Evolutionary conservation across 2,888 invertebrate species (phyloP), one percentile per base, ranked within the genome.

Genomic region (Miltochrista miniata): DNA sequence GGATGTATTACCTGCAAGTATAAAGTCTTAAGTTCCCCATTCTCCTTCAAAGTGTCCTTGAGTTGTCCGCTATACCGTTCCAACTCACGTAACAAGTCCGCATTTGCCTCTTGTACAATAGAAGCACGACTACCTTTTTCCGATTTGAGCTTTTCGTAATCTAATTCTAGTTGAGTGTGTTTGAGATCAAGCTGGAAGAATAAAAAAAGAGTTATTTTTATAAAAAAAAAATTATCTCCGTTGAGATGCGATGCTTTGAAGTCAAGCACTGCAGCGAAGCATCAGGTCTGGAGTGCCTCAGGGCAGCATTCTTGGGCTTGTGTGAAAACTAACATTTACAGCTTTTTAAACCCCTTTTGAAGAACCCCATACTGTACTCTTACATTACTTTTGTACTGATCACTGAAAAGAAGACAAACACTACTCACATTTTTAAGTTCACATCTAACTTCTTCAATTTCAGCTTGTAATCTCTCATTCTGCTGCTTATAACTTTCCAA

Each of bases 41-140:
- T 85, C 47, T 90, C 90, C 33, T 81, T 83, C 3, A 88, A 75
- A 35, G 92, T 90, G 48, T 93, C 92, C 43, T 92, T 92, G 0
- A 93, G 76, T 36, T 93, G 83, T 8, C 83, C 82, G 57, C 92
- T 92, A 48, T 89, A 89, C 0, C 90, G 84, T 61, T 93, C 93
- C 49, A 93, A 67, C 39, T 94, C 93, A 0, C 85, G 73, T 52
- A 87, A 47, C 24, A 90, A 61, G 47, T 90, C 90, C 0, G 85
- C 83, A 48, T 88, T 87, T 0, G 89, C 85, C 47, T 86, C 87
- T 44, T 86, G 87, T 29, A 81, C 88, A 9, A 87, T 71, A 0
- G 87, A 85, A 11, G 90, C 87, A 15, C 89, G 81, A 35, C 85
- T 83, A 0, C 86, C 85, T 38, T 79, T 83, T 59, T 89, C 88